Evolutionary conservation across 2,888 invertebrate species (phyloP), one percentile per base, ranked within the genome.

Genomic region (Abscondita cerata): DNA sequence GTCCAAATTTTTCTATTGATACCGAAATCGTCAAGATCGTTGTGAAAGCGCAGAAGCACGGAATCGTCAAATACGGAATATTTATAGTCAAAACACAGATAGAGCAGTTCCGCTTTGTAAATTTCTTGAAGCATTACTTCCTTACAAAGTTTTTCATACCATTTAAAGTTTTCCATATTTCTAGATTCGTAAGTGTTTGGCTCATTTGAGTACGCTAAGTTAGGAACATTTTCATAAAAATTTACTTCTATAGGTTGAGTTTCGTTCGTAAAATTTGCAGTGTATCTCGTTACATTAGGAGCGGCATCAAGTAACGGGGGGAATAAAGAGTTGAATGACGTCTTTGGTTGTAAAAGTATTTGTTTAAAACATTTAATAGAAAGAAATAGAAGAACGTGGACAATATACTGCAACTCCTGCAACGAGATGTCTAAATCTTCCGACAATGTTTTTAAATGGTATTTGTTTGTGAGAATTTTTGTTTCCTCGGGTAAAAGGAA

Each of bases 41-140:
- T 64, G 15, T 64, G 60, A 38, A 52, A 64, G 2, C 60, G 52
- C 5, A 64, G 25, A 36, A 64, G 34, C 16, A 64, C 20, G 1
- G 46, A 50, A 53, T 64, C 64, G 12, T 59, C 55, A n/a, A 60
- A 47, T n/a, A 33, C 16, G 16, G 52, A 60, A 13, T 60, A 60
- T 15, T 52, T 57, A 12, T 60, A 41, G 15, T 64, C 64, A 11
- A 52, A 20, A 19, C 60, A 60, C 1, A 50, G 15, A 36, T 57
- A 60, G 12, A 57, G n/a, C 13, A 41, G 9, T 44, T 57, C 36
- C 8, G 59, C 52, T 8, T 64, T 60, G 16, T 34, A 13, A 1
- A 64, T 31, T 19, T 59, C 57, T 56, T 64, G 57, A 3, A 64
- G 31, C 41, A 57, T 55, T 9, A 57, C 53, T 5, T 47, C 25